Percentiles rank a stretch among this genome's conserved stretches.
phyloP scores from a whole-genome alignment of 2,888 invertebrate genomes.

The Apamea sordens region DNA sequence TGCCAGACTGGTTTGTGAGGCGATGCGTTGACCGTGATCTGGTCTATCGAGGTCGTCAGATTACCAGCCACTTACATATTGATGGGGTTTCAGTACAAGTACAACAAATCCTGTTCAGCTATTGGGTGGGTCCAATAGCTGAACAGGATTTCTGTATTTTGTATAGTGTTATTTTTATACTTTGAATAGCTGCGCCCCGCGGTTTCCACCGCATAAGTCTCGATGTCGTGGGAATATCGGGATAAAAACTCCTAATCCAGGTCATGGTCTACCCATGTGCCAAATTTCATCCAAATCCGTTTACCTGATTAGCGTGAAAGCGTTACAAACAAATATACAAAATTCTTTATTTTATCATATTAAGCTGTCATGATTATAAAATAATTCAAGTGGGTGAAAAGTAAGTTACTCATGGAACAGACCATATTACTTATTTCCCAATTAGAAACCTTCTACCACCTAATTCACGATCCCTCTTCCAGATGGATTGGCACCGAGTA shows the following conservation, averaged over 20 bases:
- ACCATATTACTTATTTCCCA: neutral
- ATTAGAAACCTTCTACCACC: neutral
- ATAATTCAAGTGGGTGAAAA: neutral
- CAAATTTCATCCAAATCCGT: neutral
- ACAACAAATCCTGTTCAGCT: neutral
- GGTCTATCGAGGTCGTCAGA: slow-evolving; percentile 49
- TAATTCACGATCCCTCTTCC: neutral
- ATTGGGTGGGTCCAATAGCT: neutral
- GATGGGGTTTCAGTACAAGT: slow-evolving; percentile 6
- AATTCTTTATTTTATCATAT: too few species aligned
- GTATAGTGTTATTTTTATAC: neutral
- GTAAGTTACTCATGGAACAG: neutral
- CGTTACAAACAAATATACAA: too few species aligned
- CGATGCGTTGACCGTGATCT: slow-evolving; percentile 49
- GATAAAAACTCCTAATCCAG: neutral
- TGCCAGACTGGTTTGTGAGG: slow-evolving; percentile 44
- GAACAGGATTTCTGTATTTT: neutral
- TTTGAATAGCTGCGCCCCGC: neutral
- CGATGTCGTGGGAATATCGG: neutral
- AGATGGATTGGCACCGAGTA: neutral
- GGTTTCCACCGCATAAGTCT: neutral
- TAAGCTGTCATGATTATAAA: neutral
- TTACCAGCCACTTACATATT: slow-evolving; percentile 20
- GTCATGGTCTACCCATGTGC: neutral
- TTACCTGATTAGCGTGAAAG: neutral